phyloP scores from a whole-genome alignment of 2,113 vertebrate genomes.

The Plecotus auritus region DNA sequence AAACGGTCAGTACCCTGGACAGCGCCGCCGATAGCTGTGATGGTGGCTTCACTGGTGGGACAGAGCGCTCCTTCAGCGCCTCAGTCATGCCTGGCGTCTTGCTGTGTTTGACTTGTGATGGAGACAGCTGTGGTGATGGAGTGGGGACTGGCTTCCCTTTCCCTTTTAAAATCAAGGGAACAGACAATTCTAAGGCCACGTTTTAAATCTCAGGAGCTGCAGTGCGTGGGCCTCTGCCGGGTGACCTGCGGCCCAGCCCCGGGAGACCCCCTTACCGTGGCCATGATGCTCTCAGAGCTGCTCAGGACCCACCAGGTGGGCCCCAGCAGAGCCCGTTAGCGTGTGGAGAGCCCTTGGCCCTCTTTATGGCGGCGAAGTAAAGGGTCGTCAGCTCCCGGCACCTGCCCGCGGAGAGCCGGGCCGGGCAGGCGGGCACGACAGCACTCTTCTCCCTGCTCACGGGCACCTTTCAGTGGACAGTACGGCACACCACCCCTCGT shows the following conservation, averaged over 20 bases:
- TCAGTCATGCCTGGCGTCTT: too few species aligned
- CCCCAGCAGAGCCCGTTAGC: not conserved
- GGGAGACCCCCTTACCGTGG: not conserved
- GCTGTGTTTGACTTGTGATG: not conserved
- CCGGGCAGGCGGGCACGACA: not conserved
- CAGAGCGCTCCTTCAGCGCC: too few species aligned
- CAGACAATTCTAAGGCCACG: not conserved
- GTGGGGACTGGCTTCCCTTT: not conserved
- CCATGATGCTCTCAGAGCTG: conserved; percentile 22
- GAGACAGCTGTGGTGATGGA: not conserved
- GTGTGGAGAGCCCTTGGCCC: not conserved
- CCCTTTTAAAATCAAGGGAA: not conserved
- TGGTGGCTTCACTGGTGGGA: too few species aligned
- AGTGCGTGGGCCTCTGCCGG: not conserved
- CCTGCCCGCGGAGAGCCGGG: not conserved
- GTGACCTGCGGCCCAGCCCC: not conserved
- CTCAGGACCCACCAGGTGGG: not conserved
- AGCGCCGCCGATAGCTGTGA: too few species aligned
- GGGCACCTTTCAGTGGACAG: not conserved
- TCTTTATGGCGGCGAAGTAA: conserved; percentile 34
- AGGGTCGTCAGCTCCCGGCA: conserved; percentile 42
- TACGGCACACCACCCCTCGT: not conserved
- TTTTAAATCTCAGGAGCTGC: conserved; percentile 16
- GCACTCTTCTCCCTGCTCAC: not conserved
- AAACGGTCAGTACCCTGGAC: too few species aligned